phyloP scores from a whole-genome alignment of 2,113 vertebrate species.

The Oryzias melastigma region DNA sequence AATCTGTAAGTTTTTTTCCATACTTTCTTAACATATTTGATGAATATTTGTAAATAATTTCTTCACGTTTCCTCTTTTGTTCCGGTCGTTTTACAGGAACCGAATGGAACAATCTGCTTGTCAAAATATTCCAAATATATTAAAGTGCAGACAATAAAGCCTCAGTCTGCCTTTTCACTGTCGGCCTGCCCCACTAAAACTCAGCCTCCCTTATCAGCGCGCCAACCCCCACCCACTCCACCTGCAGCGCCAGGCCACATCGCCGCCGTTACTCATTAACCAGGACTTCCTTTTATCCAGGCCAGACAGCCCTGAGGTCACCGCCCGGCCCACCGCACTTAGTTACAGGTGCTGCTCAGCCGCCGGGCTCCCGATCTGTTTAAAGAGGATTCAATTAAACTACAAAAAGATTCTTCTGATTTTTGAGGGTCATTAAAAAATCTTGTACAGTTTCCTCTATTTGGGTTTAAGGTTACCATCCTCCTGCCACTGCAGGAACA shows the following conservation, averaged over 20 bases:
- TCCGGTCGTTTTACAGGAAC: not conserved
- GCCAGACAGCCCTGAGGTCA: slow-evolving; percentile 73
- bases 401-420: no score
- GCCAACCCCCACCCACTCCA: slow-evolving; percentile 57
- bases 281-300: slow-evolving; percentile 75
- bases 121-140: not conserved
- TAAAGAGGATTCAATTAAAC: not conserved
- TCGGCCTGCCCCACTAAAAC: slow-evolving; percentile 34
- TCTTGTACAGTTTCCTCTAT: no score
- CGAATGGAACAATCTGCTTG: not conserved
- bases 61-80: not conserved
- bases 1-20: no score
- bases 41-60: no score
- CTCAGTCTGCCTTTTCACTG: not conserved
- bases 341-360: slow-evolving; percentile 25
- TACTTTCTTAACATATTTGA: no score
- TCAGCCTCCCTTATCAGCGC: slow-evolving; percentile 59
- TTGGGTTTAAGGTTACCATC: no score
- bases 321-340: slow-evolving; percentile 47
- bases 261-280: slow-evolving; percentile 68
- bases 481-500: no score
- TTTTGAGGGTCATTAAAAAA: no score
- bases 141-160: slow-evolving; percentile 15
- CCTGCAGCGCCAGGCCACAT: slow-evolving; percentile 67
- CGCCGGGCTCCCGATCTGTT: not conserved